These are phyloP conservation scores for Silurus meridionalis DNA, from an alignment of 2,113 vertebrate genomes.

Conservation along the genomic window DNA sequence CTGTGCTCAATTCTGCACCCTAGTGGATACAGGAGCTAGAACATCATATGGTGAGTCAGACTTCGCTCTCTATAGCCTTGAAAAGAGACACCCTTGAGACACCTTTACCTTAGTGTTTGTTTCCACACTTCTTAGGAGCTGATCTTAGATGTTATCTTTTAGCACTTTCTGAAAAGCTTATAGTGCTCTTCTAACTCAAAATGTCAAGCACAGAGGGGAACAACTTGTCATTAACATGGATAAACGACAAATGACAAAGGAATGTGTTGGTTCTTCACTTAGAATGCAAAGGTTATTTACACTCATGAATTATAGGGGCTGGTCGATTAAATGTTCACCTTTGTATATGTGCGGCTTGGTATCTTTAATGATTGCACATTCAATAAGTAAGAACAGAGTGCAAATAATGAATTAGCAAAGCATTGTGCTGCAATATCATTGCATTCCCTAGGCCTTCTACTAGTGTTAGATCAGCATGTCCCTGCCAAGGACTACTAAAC, in stretches of 20 bases:
- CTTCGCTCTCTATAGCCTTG: conserved; percentile 4
- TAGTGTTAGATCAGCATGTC: too few species aligned
- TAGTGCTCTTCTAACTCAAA: background rate
- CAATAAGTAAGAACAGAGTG: too few species aligned
- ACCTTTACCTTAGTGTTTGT: background rate
- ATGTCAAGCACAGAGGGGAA: background rate
- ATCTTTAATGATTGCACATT: too few species aligned
- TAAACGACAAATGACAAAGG: background rate
- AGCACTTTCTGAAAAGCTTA: background rate
- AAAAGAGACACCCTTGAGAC: background rate
- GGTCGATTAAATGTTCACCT: too few species aligned
- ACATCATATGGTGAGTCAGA: conserved; percentile 74
- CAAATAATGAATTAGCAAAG: too few species aligned
- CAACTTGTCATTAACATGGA: background rate
- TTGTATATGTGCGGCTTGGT: too few species aligned
- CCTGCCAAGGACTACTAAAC: too few species aligned
- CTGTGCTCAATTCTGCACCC: conserved; percentile 72
- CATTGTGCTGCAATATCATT: too few species aligned
- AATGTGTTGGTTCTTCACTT: too few species aligned
- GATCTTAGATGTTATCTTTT: background rate
- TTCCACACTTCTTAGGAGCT: background rate
- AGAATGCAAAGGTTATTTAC: background rate
- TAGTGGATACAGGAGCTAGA: conserved; percentile 75
- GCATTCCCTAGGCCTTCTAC: too few species aligned
- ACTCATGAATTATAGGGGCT: background rate